Conservation (phyloP, 1,140 invertebrate species). For the Scaptodrosophila lebanonensis region DNA sequence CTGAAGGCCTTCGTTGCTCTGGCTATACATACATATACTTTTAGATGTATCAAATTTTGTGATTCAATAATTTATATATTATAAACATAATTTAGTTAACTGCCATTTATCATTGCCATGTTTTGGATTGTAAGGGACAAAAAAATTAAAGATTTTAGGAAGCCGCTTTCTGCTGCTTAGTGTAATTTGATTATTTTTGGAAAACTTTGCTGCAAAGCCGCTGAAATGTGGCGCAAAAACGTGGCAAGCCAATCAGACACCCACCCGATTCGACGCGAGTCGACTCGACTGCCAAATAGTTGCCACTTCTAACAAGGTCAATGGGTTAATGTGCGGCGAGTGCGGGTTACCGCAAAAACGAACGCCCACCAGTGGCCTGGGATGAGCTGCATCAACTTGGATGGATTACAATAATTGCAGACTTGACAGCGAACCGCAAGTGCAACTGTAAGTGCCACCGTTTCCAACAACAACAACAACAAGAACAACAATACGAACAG, state of each 20-base stretch:
- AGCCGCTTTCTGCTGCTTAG: not conserved
- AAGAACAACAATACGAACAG: too few species aligned
- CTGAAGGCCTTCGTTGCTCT: too few species aligned
- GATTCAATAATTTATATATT: too few species aligned
- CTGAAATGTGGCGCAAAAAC: slow-evolving; percentile 56
- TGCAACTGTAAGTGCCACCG: slow-evolving; percentile 74
- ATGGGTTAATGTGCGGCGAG: slow-evolving; percentile 60
- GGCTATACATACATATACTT: too few species aligned
- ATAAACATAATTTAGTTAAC: too few species aligned
- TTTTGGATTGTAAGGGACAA: too few species aligned
- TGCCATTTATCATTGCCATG: too few species aligned
- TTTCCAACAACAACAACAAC: slow-evolving; percentile 27
- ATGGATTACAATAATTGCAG: slow-evolving; percentile 65
- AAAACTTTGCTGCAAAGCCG: not conserved
- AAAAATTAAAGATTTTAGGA: too few species aligned
- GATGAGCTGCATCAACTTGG: not conserved
- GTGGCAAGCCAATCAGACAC: slow-evolving; percentile 35
- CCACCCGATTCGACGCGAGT: slow-evolving; percentile 33
- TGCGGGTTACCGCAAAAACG: slow-evolving; percentile 3
- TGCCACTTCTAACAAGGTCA: slow-evolving; percentile 56
- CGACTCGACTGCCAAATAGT: too few species aligned
- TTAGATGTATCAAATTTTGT: too few species aligned
- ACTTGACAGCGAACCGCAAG: slow-evolving; percentile 57
- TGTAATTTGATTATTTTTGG: too few species aligned
- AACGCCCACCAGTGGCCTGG: slow-evolving; percentile 29